These are phyloP conservation scores for Melieria crassipennis DNA, from an alignment of 2,888 invertebrate species.

Conservation along the genomic window DNA sequence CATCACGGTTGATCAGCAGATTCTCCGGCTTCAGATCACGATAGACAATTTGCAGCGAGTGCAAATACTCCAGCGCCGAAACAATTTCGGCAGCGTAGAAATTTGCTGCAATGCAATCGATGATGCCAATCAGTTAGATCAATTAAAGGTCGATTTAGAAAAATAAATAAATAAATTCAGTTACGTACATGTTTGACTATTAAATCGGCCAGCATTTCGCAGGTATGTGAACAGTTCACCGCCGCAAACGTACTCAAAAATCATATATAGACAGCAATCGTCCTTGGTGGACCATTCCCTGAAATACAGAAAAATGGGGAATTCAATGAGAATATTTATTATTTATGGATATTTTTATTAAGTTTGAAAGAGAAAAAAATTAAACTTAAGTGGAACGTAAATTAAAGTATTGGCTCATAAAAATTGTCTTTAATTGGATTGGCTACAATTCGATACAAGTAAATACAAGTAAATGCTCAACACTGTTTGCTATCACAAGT, in stretches of 20 bases:
- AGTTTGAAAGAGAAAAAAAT: no score
- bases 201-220: slow-evolving; percentile 90
- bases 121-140: background rate
- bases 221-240: slow-evolving; percentile 97
- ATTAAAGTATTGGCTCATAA: no score
- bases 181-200: slow-evolving; percentile 77
- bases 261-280: slow-evolving; percentile 92
- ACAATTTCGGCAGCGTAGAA: slow-evolving; percentile 97
- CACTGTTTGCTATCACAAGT: no score
- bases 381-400: no score
- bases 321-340: no score
- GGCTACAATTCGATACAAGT: no score
- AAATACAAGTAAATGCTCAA: no score
- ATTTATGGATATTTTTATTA: no score
- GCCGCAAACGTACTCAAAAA: slow-evolving; percentile 96
- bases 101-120: slow-evolving; percentile 69
- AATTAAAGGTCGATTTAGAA: background rate
- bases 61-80: slow-evolving; percentile 92
- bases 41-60: slow-evolving; percentile 88
- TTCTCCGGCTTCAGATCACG: slow-evolving; percentile 94
- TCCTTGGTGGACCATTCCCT: slow-evolving; percentile 95
- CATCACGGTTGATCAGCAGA: slow-evolving; percentile 88
- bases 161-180: slow-evolving; percentile 2
- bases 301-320: slow-evolving; percentile 51
- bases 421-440: no score